Evolutionary conservation across 2,797 vertebrate genomes (phyloP), one percentile per base, ranked within the genome.

Genomic region (Platalea minor): DNA sequence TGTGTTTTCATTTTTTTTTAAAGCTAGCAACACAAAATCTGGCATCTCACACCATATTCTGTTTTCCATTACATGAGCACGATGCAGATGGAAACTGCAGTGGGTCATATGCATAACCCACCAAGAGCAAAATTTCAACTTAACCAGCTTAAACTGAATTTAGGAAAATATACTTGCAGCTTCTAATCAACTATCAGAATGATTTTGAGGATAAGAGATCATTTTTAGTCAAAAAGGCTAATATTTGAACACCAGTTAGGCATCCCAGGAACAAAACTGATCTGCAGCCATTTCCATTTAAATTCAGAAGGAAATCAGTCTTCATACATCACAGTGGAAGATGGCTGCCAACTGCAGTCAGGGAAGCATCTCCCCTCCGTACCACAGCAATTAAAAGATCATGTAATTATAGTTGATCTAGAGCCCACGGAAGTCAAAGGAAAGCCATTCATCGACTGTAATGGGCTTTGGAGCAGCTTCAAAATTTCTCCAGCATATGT

Each of bases 341-440:
- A 10, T 17, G 46, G 16, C n/a, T 95, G 89, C 87, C 94, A 97
- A 78, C 77, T 89, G 84, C 82, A 93, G 91, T 20, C 85, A 89
- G 92, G 68, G 75, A 74, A 76, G 31, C 63, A 76, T 56, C 67
- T 56, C 83, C 73, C 56, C 90, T 91, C 74, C 7, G 2, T 37
- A 74, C 24, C 77, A 94, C 43, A 53, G 84, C 86, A 97, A 95
- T 97, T 96, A 96, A 92, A 94, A 96, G 72, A 87, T 85, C 89
- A 50, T 33, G 39, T 70, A 95, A 95, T 95, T 96, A 86, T 7
- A 60, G 79, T 2, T 96, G 93, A 88, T 94, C 93, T 46, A 26
- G 35, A 7, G 35, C 81, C 70, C 85, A 79, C 2, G 0, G 59
- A 90, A 85, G 65, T 76, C 93, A 90, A 91, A 84, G 85, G 80